These are phyloP conservation scores for Stenodema calcarata DNA, from an alignment of 2,888 invertebrate genomes.

Conservation along the genomic window DNA sequence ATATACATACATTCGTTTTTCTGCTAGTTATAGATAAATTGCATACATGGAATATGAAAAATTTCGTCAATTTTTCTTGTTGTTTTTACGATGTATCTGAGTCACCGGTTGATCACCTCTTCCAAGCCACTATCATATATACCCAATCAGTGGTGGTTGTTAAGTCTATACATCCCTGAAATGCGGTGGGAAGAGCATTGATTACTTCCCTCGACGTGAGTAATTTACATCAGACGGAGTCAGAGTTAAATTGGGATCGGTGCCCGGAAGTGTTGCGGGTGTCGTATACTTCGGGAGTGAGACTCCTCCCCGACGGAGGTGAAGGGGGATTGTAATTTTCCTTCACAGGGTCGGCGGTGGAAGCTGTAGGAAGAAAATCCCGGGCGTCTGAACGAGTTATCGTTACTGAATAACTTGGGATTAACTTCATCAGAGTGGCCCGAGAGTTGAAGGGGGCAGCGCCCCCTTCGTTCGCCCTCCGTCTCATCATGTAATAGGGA, in stretches of 20 bases:
- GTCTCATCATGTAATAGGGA: not conserved
- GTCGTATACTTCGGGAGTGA: not conserved
- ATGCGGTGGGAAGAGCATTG: not conserved
- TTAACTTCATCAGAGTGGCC: not conserved
- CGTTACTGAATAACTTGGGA: conserved; percentile 16
- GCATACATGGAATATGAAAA: too few relatives aligned
- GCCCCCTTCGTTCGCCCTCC: not conserved
- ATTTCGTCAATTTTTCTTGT: too few relatives aligned
- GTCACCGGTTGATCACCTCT: too few relatives aligned
- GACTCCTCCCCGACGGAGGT: too few relatives aligned
- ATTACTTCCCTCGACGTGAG: not conserved
- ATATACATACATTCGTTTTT: too few relatives aligned
- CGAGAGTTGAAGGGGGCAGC: not conserved
- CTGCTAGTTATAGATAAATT: too few relatives aligned
- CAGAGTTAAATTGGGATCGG: conserved; percentile 6
- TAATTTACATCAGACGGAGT: not conserved
- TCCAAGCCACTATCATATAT: too few relatives aligned
- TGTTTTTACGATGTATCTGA: too few relatives aligned
- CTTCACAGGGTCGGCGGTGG: not conserved
- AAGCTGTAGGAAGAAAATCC: not conserved
- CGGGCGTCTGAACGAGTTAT: conserved; percentile 14
- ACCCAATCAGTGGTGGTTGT: too few relatives aligned
- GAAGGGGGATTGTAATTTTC: not conserved
- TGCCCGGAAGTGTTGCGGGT: not conserved
- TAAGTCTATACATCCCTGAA: too few relatives aligned